phyloP scores from a whole-genome alignment of 2,888 invertebrate genomes.

The Hyppa rectilinea region DNA sequence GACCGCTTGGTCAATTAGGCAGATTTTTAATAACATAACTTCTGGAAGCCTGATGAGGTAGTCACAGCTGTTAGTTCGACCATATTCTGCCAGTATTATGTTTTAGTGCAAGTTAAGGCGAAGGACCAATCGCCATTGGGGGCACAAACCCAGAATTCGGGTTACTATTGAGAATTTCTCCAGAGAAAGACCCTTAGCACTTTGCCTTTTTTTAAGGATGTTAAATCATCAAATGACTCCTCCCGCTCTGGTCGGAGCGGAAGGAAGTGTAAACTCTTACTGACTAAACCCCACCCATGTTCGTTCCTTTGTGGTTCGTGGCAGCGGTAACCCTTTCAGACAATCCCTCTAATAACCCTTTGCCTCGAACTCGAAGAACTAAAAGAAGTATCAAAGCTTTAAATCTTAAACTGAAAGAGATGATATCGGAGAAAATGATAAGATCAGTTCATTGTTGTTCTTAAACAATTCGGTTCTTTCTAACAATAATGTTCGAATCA shows the following conservation, averaged over 20 bases:
- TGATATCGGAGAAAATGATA: not conserved
- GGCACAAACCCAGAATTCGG: not conserved
- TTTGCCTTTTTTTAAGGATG: too few relatives aligned
- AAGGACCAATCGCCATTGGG: too few relatives aligned
- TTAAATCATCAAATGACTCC: too few relatives aligned
- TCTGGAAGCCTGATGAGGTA: not conserved
- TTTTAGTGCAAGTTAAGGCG: not conserved
- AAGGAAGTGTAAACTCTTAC: too few relatives aligned
- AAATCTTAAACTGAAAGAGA: not conserved
- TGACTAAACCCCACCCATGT: too few relatives aligned
- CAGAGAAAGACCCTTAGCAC: too few relatives aligned
- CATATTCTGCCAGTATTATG: not conserved
- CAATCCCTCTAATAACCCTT: too few relatives aligned
- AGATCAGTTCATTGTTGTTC: constrained; percentile 5
- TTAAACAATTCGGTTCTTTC: constrained; percentile 2
- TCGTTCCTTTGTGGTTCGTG: too few relatives aligned
- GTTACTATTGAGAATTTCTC: not conserved
- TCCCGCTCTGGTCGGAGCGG: too few relatives aligned
- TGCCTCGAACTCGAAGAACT: not conserved
- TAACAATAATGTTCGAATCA: constrained; percentile 18
- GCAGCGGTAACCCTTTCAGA: too few relatives aligned
- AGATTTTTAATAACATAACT: not conserved
- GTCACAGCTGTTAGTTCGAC: not conserved
- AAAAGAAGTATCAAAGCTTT: not conserved
- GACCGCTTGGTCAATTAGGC: too few relatives aligned